Evolutionary conservation across 2,113 vertebrate species (phyloP), one percentile per base, ranked within the genome.

Genomic region (Atherinomorus stipes): DNA sequence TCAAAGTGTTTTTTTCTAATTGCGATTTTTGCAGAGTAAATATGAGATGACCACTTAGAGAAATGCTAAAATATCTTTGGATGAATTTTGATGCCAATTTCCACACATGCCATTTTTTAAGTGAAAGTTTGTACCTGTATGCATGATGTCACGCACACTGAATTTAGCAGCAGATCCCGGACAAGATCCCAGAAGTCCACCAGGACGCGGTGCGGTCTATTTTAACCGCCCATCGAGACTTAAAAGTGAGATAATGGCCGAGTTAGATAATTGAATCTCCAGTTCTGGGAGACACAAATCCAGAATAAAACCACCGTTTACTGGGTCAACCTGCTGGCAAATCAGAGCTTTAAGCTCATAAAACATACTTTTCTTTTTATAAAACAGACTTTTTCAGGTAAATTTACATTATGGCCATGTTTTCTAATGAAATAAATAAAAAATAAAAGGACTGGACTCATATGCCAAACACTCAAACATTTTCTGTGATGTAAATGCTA

Each of bases 221-320:
- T 91, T 91, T 85, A 83, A 83, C 64, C 37, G 70, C 90, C 91
- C 91, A 49, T 5, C 76, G 90, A 88, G 91, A 89, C 80, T 71
- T 61, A 11, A 63, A 64, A 77, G 64, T 79, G 71, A 88, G 90
- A 83, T 87, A 89, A 91, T 90, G 86, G 83, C 84, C 86, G 85
- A 60, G 74, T 71, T 74, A 87, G 73, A 84, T 90, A 91, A 92
- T 90, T 90, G 84, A 89, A 83, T 81, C 81, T 78, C 31, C 69
- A 81, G 85, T 79, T 82, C 57, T 68, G 88, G 85, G 87, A 88
- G 83, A 71, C 18, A 49, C 34, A 70, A 74, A 88, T 81, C 70
- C 77, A 78, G 71, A 88, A 66, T 62, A 37, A 53, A 81, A 66
- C 15, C 60, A 71, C 42, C 47, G 10, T 72, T 76, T 74, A 78